Conservation (phyloP, 2,888 invertebrate genomes). For the Ptilodon capucinus region DNA sequence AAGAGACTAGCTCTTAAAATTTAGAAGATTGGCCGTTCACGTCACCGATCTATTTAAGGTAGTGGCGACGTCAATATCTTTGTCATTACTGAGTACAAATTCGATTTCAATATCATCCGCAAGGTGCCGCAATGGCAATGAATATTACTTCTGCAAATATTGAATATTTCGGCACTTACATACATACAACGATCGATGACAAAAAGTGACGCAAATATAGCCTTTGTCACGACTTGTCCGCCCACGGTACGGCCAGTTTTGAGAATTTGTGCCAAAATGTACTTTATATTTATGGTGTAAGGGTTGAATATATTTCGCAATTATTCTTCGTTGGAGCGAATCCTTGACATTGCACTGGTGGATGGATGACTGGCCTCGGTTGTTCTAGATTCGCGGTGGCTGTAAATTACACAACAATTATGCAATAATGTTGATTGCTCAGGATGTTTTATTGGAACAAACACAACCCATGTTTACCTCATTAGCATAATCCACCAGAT, state of each 20-base stretch:
- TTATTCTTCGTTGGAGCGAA: conserved; percentile 15
- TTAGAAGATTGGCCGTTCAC: no score
- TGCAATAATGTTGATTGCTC: background rate
- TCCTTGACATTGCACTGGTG: conserved; percentile 47
- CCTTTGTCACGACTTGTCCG: conserved; percentile 42
- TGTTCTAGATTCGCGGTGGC: background rate
- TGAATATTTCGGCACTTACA: conserved; percentile 21
- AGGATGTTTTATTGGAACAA: background rate
- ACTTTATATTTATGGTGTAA: conserved; percentile 16
- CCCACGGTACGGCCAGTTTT: conserved; percentile 34
- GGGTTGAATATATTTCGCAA: conserved; percentile 18
- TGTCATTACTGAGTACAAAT: background rate
- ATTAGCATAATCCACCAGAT: background rate
- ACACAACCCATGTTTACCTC: background rate
- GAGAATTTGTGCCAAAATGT: conserved; percentile 20
- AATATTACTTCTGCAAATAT: conserved; percentile 18
- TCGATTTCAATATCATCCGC: conserved; percentile 8
- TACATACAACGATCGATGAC: conserved; percentile 22
- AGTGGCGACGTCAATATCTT: background rate
- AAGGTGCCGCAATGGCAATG: conserved; percentile 7
- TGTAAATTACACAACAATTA: background rate
- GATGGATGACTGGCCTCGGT: conserved; percentile 27
- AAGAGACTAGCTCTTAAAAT: no score
- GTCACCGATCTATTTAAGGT: background rate
- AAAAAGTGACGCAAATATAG: conserved; percentile 31